Evolutionary conservation across 2,797 vertebrate genomes (phyloP), one percentile per base, ranked within the genome.

Genomic region (Rhinichthys osculus): DNA sequence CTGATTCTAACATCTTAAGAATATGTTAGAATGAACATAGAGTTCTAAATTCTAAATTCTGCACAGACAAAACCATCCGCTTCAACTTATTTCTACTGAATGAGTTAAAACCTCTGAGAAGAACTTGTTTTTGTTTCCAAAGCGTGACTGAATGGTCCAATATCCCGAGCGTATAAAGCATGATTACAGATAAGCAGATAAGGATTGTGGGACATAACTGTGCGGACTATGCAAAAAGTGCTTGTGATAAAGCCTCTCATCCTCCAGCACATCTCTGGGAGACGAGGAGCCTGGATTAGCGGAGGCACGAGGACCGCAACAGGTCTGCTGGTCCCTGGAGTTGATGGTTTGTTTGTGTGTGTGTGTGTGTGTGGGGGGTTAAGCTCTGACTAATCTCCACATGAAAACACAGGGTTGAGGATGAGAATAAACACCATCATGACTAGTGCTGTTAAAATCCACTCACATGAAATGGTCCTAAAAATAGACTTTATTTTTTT

Each of bases 131-230:
- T 38, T 81, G 7, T 50, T 80, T 50, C 44, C 44, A 69, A 47
- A 80, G 35, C 52, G 4, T n/a, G 52, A 27, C 74, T 78, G 35
- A 78, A 78, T 17, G 4, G 23, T 64, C 30, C 2, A 81, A 50
- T 73, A 50, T 78, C 33, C 30, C 27, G 11, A 54, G 81, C 35
- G 14, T 84, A 40, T 57, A 67, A 84, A 52, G 54, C 47, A 64
- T 85, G 83, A 89, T 85, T 92, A 67, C 40, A 90, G 87, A 90
- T 84, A 69, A 88, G 85, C 72, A 89, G 88, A 89, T 81, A 70
- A 40, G 76, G 66, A 52, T 30, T 7, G 57, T 74, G 76, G 67
- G 69, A 82, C 79, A 86, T 72, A 73, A 83, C 89, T 81, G 47
- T 86, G 83, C 91, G 74, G 30, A 78, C 85, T 90, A 78, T 59